A percentile compares a stretch with the other conserved stretches of the same genome.
Conservation (phyloP, 2,797 vertebrate genomes). For the Cyclura pinguis region DNA sequence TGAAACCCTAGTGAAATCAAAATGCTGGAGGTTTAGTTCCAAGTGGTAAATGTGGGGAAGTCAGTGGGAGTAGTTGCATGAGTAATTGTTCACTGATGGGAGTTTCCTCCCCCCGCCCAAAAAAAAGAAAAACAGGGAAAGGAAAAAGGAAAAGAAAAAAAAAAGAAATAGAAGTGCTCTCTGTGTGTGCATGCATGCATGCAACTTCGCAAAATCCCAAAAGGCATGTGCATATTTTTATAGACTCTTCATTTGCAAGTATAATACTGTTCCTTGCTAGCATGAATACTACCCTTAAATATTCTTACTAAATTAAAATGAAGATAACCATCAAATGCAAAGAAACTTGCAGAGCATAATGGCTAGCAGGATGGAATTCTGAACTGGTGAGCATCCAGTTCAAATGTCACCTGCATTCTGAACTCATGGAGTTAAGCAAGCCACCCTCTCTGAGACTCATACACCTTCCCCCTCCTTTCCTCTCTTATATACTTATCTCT, state of each 20-base stretch:
- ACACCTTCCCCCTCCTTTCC: background rate
- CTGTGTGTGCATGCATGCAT: background rate
- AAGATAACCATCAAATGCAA: background rate
- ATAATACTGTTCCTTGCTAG: background rate
- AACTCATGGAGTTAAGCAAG: conserved; percentile 16
- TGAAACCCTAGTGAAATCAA: conserved; percentile 19
- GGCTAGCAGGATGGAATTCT: background rate
- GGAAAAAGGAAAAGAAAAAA: too few relatives aligned
- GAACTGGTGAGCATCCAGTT: background rate
- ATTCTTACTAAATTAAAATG: background rate
- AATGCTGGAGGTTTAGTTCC: conserved; percentile 8
- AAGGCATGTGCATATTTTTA: background rate
- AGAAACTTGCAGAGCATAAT: background rate
- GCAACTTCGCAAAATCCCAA: background rate
- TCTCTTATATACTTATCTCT: background rate
- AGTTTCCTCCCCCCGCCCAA: conserved; percentile 8
- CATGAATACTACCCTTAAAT: background rate
- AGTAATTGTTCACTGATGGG: conserved; percentile 14
- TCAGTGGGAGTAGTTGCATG: conserved; percentile 31
- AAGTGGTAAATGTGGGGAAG: conserved; percentile 37
- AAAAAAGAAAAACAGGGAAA: background rate
- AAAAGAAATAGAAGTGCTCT: background rate
- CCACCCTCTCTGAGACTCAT: background rate
- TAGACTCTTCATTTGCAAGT: background rate
- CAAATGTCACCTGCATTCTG: background rate